Conservation (phyloP, 2,888 invertebrate genomes). For the Oegoconia quadripuncta region DNA sequence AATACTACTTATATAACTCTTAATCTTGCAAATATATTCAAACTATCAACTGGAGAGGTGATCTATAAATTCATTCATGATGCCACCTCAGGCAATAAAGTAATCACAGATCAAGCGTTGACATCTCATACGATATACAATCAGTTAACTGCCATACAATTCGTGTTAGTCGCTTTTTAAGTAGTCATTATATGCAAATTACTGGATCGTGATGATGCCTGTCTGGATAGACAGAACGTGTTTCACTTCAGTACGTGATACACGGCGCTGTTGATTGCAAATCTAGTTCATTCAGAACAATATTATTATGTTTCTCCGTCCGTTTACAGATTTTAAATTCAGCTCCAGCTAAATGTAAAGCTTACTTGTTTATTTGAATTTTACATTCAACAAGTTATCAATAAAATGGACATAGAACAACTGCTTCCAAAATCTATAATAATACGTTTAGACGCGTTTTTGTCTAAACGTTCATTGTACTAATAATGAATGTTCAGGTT, state of each 20-base stretch:
- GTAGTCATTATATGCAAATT: constrained; percentile 70
- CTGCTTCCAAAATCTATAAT: too few species aligned
- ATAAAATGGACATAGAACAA: too few species aligned
- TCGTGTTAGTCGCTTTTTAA: constrained; percentile 59
- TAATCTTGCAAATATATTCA: neutral
- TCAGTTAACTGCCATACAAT: constrained; percentile 48
- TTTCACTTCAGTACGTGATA: constrained; percentile 27
- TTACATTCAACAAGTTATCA: too few species aligned
- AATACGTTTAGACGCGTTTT: too few species aligned
- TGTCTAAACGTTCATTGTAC: too few species aligned
- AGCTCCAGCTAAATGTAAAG: too few species aligned
- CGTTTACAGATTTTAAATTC: too few species aligned
- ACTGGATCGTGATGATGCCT: constrained; percentile 54
- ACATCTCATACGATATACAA: constrained; percentile 52
- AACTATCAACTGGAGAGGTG: neutral
- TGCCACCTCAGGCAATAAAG: constrained; percentile 38
- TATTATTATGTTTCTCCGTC: neutral
- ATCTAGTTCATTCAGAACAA: neutral
- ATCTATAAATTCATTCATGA: constrained; percentile 22
- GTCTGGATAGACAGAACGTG: constrained; percentile 51
- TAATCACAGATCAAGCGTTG: constrained; percentile 56
- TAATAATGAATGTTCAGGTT: too few species aligned
- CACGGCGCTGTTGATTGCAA: constrained; percentile 7
- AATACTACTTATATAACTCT: neutral
- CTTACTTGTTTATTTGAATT: too few species aligned